Conservation (phyloP, 1,140 invertebrate species). For the Lysiphlebus fabarum region DNA sequence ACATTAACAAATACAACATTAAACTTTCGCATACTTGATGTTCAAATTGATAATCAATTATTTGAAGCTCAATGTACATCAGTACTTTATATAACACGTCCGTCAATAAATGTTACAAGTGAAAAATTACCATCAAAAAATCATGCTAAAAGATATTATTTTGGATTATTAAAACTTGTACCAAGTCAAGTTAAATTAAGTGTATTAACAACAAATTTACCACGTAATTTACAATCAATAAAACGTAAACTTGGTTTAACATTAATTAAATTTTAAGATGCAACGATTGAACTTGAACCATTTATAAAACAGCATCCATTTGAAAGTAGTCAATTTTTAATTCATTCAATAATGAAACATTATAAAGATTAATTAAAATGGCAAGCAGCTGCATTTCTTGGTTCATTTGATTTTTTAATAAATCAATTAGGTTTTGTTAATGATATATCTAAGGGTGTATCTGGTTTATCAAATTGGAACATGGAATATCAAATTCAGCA, state of each 20-base stretch:
- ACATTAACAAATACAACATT: constrained; percentile 61
- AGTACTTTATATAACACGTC: constrained; percentile 69
- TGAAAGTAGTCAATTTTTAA: constrained; percentile 80
- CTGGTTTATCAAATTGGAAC: constrained; percentile 91
- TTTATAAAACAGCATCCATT: constrained; percentile 84
- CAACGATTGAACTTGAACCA: constrained; percentile 84
- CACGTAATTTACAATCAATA: constrained; percentile 70
- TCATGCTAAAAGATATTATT: constrained; percentile 83
- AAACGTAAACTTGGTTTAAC: constrained; percentile 85
- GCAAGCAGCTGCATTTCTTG: constrained; percentile 92
- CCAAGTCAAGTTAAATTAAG: constrained; percentile 79
- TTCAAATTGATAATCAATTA: constrained; percentile 90
- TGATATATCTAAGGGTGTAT: constrained; percentile 93
- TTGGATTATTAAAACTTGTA: constrained; percentile 78
- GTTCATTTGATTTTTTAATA: constrained; percentile 95
- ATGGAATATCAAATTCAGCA: constrained; percentile 94
- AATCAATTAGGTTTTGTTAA: constrained; percentile 94
- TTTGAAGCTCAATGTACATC: constrained; percentile 81
- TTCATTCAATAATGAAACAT: constrained; percentile 73
- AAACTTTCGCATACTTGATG: constrained; percentile 71
- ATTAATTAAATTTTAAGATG: constrained; percentile 95
- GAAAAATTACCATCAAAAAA: constrained; percentile 70
- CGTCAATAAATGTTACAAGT: constrained; percentile 59
- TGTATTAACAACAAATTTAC: constrained; percentile 80
- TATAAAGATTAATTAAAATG: constrained; percentile 88